Evolutionary conservation across 1,140 invertebrate species (phyloP), one percentile per base, ranked within the genome.

Genomic region (Hermetia illucens): DNA sequence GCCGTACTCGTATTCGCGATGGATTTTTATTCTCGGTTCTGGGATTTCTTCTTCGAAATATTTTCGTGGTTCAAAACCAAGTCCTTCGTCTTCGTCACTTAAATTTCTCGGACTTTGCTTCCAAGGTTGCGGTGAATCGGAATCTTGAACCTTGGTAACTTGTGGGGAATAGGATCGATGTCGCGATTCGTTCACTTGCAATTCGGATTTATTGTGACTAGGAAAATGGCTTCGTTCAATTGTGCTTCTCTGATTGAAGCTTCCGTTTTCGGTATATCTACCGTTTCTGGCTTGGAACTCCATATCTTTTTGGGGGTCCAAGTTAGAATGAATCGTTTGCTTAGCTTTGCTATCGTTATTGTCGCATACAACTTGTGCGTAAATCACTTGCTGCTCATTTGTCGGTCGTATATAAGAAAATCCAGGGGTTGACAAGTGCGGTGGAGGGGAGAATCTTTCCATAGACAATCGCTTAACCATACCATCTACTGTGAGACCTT

Each of bases 31-130:
- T n/a, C n/a, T 59, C 45, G 16, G 51, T 42, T 49, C 64, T 50
- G 40, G 27, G 10, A 47, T 61, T 21, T 58, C 54, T 25, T 59
- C 53, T 22, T 61, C 55, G 19, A 53, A 52, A 37, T 51, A 57
- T 45, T 54, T 57, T 58, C 48, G 46, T 12, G 70, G 70, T 47
- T 80, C 77, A 20, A 77, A 70, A 6, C 78, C 79, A 1, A 82
- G 52, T 0, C 79, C 79, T 53, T 83, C 79, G 46, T 82, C 79
- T 54, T 80, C 80, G 53, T 83, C 79, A 38, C 57, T 60, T 0
- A 53, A 40, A 34, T 59, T 59, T 8, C 56, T 51, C 8, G 55
- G 55, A 42, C 53, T 58, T 31, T 56, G 55, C 29, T 58, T 54
- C 55, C 55, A 58, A 1, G 53, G 55, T 9, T 54, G 56, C 0